Evolutionary conservation across 2,113 vertebrate genomes (phyloP).

Genomic region (Hydropotes inermis): DNA sequence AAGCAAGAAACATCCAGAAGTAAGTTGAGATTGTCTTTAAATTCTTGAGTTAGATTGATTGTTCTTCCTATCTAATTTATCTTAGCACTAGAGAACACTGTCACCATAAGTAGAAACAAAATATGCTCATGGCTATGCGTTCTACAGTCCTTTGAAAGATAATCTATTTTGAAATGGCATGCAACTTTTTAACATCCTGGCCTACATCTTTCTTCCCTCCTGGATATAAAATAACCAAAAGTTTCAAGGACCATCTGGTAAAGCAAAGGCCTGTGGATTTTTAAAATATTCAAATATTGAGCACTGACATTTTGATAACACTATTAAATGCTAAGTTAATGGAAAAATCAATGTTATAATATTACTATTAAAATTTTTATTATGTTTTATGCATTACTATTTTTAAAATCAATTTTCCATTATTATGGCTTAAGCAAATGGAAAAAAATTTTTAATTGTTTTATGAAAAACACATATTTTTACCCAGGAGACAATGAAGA

Average conservation of each 20-base stretch:
- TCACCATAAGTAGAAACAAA: neutral
- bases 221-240: neutral
- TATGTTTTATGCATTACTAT: neutral
- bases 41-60: neutral
- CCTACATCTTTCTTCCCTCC: neutral
- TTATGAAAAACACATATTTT: neutral
- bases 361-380: neutral
- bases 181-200: neutral
- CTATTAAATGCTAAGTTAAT: neutral
- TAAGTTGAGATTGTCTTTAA: neutral
- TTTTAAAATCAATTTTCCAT: neutral
- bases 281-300: conserved; percentile 3
- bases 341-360: neutral
- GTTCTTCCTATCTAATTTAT: neutral
- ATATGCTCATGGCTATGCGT: neutral
- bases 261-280: neutral
- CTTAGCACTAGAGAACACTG: neutral
- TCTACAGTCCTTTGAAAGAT: neutral
- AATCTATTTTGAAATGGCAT: neutral
- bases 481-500: neutral
- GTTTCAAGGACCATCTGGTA: neutral
- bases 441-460: neutral
- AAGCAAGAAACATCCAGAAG: neutral
- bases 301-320: neutral
- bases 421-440: neutral